A percentile compares a stretch with the other conserved stretches of the same genome.
Conservation (phyloP, 2,888 invertebrate species). For the Lepas anatifera region DNA sequence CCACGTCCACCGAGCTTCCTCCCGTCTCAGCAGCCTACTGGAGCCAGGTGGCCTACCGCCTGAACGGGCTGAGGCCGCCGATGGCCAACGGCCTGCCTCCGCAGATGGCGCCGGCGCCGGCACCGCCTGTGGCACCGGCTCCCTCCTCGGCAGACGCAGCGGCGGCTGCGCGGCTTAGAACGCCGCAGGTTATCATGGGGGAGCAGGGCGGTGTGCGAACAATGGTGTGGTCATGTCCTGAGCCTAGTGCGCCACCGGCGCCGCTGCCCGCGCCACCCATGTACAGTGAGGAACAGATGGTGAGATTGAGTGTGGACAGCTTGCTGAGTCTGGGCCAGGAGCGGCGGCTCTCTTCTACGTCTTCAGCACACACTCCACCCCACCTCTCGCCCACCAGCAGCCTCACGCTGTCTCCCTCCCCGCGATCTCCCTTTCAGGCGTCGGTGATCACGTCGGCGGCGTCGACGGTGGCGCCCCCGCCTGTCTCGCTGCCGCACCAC, state of each 20-base stretch:
- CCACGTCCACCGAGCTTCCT: not conserved
- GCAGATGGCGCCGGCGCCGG: not conserved
- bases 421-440: constrained; percentile 18
- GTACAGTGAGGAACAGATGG: constrained; percentile 16
- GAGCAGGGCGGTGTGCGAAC: constrained; percentile 71
- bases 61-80: constrained; percentile 1
- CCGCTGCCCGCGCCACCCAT: not conserved
- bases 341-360: constrained; percentile 25
- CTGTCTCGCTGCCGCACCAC: constrained; percentile 25
- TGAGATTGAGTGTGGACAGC: constrained; percentile 30
- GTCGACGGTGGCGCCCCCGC: constrained; percentile 23
- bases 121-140: not conserved
- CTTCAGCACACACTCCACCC: constrained; percentile 18
- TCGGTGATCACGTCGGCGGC: constrained; percentile 20
- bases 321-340: constrained; percentile 32
- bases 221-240: constrained; percentile 52
- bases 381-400: constrained; percentile 23
- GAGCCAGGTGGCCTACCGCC: constrained; percentile 1
- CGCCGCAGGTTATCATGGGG: constrained; percentile 85
- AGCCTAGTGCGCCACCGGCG: constrained; percentile 13
- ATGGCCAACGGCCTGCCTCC: not conserved
- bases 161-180: constrained; percentile 31
- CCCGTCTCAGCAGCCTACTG: constrained; percentile 7
- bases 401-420: constrained; percentile 20
- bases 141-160: constrained; percentile 1